Conservation (phyloP, 1,140 invertebrate genomes). For the Trypoxylus dichotomus region DNA sequence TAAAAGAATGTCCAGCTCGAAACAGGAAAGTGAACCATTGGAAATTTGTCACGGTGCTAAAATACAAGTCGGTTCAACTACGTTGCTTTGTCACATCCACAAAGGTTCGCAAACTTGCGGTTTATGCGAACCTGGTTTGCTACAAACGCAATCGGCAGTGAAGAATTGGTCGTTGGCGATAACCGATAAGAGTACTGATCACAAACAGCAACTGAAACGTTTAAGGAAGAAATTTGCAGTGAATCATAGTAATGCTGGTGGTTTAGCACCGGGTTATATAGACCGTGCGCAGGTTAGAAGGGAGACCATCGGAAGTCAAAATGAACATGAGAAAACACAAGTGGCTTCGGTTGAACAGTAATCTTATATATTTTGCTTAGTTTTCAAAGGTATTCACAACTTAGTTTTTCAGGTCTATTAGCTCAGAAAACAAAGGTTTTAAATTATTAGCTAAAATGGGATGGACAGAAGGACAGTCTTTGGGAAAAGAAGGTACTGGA, state of each 20-base stretch:
- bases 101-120: slow-evolving; percentile 82
- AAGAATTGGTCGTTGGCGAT: not conserved
- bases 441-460: slow-evolving; percentile 89
- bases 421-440: slow-evolving; percentile 83
- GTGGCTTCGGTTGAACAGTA: slow-evolving; percentile 78
- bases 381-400: not conserved
- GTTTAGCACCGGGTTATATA: slow-evolving; percentile 61
- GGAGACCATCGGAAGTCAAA: slow-evolving; percentile 76
- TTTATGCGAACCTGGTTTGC: slow-evolving; percentile 84
- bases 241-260: slow-evolving; percentile 54
- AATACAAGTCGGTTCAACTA: slow-evolving; percentile 71
- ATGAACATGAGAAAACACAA: slow-evolving; percentile 80
- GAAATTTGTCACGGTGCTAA: slow-evolving; percentile 75
- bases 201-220: slow-evolving; percentile 74
- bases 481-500: slow-evolving; percentile 76
- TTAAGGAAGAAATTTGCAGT: slow-evolving; percentile 84
- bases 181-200: slow-evolving; percentile 54
- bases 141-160: slow-evolving; percentile 47
- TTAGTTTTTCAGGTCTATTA: slow-evolving; percentile 65
- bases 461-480: slow-evolving; percentile 82
- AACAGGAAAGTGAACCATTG: slow-evolving; percentile 66
- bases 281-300: slow-evolving; percentile 79
- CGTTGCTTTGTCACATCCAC: slow-evolving; percentile 85
- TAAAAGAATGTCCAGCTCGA: slow-evolving; percentile 69
- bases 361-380: slow-evolving; percentile 36